Evolutionary conservation across 1,140 invertebrate genomes (phyloP), one percentile per base, ranked within the genome.

Genomic region (Bradysia coprophila): DNA sequence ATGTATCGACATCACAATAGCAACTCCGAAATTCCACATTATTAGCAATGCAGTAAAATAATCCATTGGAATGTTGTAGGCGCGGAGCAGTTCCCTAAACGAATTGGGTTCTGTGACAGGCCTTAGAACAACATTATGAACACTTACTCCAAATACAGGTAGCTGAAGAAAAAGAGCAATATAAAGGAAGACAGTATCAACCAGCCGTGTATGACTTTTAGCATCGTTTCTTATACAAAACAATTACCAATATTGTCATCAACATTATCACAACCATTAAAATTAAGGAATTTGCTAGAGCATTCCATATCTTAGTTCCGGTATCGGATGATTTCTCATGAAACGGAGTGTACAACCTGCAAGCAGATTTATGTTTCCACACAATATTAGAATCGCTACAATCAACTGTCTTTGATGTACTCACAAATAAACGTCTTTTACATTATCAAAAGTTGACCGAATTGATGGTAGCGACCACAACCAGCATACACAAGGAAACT

Each of bases 1-100:
- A 63, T 98, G 94, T 45, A 98, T 98, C 48, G 85, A 85, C 46
- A 98, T 81, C 89, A 98, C 96, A 21, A 94, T 94, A 45, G 94
- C 78, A 8, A 92, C 80, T 42, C 91, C 94, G 70, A 97, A 96
- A 65, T 98, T 98, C 92, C 92, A 98, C 69, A 97, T 80, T n/a
- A 85, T 66, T 46, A 98, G 66, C 0, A 72, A 54, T 28, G 95
- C 64, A 28, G 92, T 95, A 48, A 94, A 79, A 49, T 88, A 83
- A 65, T 98, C 94, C 76, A 97, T 82, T 32, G 93, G 88, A 54
- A 97, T 77, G 59, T 98, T 97, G 57, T 92, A 96, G 21, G 89
- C 85, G 55, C 82, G 72, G 41, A 98, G 64, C 2, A 96, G 73
- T 66, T 95, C 90, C 53, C 88, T 93, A 63, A n/a, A 54, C 48